Conservation (phyloP, 1,140 invertebrate genomes). For the Neuroterus valhalla region DNA sequence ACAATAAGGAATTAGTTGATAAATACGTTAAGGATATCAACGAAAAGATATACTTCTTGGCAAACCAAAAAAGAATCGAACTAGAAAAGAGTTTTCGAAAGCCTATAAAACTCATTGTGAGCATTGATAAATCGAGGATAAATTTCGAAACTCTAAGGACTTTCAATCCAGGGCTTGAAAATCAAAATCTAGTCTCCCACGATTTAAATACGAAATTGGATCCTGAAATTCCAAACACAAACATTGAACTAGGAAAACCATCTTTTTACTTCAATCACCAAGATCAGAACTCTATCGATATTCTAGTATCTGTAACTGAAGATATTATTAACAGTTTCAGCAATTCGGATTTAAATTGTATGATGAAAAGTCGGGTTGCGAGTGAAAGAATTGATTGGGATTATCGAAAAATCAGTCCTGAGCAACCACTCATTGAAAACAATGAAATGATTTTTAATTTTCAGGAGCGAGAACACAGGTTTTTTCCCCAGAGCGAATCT, state of each 20-base stretch:
- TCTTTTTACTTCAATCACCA: not conserved
- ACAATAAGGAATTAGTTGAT: not conserved
- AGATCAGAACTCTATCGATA: not conserved
- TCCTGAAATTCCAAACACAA: not conserved
- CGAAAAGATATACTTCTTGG: not conserved
- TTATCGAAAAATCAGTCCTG: not conserved
- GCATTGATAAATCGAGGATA: not conserved
- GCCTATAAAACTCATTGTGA: not conserved
- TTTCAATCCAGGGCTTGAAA: not conserved
- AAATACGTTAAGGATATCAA: not conserved
- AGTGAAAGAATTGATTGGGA: not conserved
- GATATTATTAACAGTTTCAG: constrained; percentile 2
- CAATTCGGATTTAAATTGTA: not conserved
- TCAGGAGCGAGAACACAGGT: not conserved
- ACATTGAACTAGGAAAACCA: not conserved
- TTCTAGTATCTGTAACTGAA: constrained; percentile 1
- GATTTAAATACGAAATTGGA: not conserved
- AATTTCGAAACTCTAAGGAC: not conserved
- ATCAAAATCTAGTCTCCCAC: not conserved
- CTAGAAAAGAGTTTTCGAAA: not conserved
- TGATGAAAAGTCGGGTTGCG: not conserved
- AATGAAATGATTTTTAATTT: not conserved
- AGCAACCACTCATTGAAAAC: not conserved
- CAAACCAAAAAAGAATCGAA: not conserved
- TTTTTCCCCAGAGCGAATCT: not conserved